Percentiles rank a stretch among this genome's conserved stretches.
Conservation (phyloP, 2,797 vertebrate species). For the Cryptoblepharus egeriae region DNA sequence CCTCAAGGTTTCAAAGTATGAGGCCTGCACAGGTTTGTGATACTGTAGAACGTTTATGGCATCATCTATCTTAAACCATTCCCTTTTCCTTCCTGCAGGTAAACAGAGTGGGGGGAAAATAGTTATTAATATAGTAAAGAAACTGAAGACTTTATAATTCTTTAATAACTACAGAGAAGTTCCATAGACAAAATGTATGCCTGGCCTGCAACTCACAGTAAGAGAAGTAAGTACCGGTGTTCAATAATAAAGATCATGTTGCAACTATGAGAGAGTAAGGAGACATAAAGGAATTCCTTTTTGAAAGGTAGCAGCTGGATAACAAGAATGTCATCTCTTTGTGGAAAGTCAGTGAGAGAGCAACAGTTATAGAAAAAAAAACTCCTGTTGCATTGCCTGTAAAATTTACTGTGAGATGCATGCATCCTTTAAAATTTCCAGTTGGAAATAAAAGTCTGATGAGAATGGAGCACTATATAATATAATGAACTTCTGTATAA, state of each 20-base stretch:
- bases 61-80: slow-evolving; percentile 98
- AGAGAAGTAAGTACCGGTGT: background rate
- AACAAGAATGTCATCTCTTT: background rate
- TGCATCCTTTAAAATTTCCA: background rate
- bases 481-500: too few relatives aligned
- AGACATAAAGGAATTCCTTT: background rate
- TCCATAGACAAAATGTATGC: background rate
- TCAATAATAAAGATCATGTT: background rate
- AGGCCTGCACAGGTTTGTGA: slow-evolving; percentile 98
- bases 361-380: background rate
- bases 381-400: background rate
- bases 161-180: rapidly evolving
- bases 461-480: background rate
- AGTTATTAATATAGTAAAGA: background rate
- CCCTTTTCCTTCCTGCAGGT: slow-evolving; percentile 93
- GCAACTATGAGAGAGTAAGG: background rate
- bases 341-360: background rate
- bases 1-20: slow-evolving; percentile 92
- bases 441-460: background rate
- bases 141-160: background rate
- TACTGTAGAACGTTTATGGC: slow-evolving; percentile 92
- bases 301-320: background rate
- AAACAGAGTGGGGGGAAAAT: slow-evolving; percentile 36
- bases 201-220: background rate
- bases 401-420: background rate